Conservation (phyloP, 2,113 vertebrate genomes). For the Spilogale gracilis region DNA sequence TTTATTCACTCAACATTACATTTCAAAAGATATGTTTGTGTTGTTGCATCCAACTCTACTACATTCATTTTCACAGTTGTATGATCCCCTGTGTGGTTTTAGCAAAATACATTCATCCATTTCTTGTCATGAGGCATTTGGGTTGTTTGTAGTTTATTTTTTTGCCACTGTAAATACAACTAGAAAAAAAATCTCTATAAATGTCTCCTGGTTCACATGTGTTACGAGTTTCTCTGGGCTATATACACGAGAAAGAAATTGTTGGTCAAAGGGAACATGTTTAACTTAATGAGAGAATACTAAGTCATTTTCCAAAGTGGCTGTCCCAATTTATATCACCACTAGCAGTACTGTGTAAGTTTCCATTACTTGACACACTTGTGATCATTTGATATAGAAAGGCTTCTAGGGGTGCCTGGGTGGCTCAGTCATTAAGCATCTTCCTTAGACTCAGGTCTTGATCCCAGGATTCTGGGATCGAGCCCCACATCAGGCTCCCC, state of each 20-base stretch:
- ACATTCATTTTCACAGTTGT: conserved; percentile 37
- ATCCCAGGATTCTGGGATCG: too few species aligned
- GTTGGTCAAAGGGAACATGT: background rate
- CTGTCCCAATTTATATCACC: background rate
- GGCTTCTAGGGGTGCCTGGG: background rate
- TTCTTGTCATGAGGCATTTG: background rate
- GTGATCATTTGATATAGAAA: background rate
- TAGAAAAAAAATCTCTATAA: background rate
- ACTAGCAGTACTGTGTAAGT: background rate
- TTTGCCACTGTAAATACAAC: background rate
- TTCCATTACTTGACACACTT: background rate
- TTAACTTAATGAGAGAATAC: background rate
- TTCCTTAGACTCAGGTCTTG: too few species aligned
- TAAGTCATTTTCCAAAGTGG: background rate
- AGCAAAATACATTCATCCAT: background rate
- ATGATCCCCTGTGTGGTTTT: background rate
- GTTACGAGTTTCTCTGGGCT: background rate
- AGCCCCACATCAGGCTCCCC: too few species aligned
- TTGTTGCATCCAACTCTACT: background rate
- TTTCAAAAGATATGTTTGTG: background rate
- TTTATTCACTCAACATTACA: background rate
- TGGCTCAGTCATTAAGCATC: too few species aligned
- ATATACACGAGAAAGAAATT: conserved; percentile 4
- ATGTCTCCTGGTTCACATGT: background rate
- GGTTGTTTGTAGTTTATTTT: background rate